Evolutionary conservation across 1,140 invertebrate species (phyloP).

Genomic region (Ceratina australensis): DNA sequence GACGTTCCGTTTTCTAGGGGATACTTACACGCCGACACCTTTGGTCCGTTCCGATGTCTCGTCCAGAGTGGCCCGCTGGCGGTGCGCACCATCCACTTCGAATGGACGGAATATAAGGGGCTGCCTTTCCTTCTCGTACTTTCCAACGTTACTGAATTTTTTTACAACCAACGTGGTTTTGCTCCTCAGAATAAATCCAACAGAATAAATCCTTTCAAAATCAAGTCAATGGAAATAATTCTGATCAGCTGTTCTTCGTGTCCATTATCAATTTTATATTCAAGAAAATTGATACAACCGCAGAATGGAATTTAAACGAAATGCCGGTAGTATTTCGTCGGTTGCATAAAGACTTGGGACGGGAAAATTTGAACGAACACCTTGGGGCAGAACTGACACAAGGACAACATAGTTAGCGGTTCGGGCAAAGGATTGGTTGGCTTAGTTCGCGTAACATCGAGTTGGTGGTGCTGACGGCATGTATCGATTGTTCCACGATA

Average conservation of each 20-base stretch:
- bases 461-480: constrained; percentile 67
- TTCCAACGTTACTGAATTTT: constrained; percentile 1
- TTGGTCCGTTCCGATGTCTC: constrained; percentile 35
- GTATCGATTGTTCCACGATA: constrained; percentile 76
- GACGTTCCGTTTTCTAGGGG: constrained; percentile 43
- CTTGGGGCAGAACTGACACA: neutral
- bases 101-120: constrained; percentile 1
- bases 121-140: neutral
- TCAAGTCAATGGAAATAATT: too few species aligned
- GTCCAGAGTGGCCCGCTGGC: constrained; percentile 42
- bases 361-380: too few species aligned
- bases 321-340: too few species aligned
- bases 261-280: too few species aligned
- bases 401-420: constrained; percentile 68
- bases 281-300: too few species aligned
- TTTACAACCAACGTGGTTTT: neutral
- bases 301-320: too few species aligned
- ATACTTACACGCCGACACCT: constrained; percentile 51
- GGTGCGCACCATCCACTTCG: neutral
- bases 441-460: constrained; percentile 66
- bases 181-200: too few species aligned
- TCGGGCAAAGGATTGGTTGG: constrained; percentile 53
- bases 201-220: too few species aligned
- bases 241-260: too few species aligned
- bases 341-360: too few species aligned